Evolutionary conservation across 2,113 vertebrate species (phyloP).

Genomic region (Notarius quadriscutis): DNA sequence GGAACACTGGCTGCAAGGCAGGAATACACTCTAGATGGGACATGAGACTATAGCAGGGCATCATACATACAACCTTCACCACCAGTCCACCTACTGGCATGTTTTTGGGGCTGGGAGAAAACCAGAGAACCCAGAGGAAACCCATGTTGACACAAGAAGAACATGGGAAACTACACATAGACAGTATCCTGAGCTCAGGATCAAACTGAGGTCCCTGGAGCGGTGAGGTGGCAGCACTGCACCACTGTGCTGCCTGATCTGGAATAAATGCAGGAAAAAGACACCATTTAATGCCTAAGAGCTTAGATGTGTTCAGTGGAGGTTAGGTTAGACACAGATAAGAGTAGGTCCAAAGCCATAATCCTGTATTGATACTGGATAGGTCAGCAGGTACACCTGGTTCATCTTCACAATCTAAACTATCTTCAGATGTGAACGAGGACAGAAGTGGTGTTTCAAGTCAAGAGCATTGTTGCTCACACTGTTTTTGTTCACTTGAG

Average conservation of each 20-base stretch:
- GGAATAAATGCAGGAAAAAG: background rate
- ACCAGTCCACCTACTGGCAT: background rate
- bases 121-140: background rate
- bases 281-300: background rate
- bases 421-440: conserved; percentile 16
- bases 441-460: conserved; percentile 62
- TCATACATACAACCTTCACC: background rate
- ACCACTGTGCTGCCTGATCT: background rate
- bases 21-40: background rate
- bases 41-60: background rate
- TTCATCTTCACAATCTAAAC: conserved; percentile 46
- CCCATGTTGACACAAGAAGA: background rate
- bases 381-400: conserved; percentile 18
- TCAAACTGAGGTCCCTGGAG: background rate
- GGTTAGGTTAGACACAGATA: conserved; percentile 38
- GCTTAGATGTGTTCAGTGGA: conserved; percentile 25
- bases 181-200: background rate
- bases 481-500: conserved; percentile 53
- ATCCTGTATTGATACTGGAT: conserved; percentile 47
- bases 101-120: background rate
- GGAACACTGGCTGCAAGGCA: background rate
- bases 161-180: background rate
- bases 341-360: conserved; percentile 19
- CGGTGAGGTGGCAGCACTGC: background rate
- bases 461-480: conserved; percentile 59